Conservation (phyloP, 1,140 invertebrate species). For the Orchestia grillus region DNA sequence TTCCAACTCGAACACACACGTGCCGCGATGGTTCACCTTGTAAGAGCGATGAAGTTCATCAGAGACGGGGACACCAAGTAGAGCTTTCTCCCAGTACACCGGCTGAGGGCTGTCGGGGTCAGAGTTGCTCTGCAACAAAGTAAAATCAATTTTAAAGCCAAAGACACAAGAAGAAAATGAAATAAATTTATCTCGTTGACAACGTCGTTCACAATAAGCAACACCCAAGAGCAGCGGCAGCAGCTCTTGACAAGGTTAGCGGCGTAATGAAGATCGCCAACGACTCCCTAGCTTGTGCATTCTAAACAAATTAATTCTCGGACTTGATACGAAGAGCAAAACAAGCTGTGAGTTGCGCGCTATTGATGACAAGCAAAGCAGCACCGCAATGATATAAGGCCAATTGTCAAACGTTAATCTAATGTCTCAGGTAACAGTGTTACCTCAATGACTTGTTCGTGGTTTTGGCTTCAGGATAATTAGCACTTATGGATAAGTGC, state of each 20-base stretch:
- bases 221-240: too few species aligned
- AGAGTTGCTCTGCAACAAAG: not conserved
- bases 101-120: not conserved
- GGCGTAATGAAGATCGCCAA: not conserved
- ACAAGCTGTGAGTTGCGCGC: not conserved
- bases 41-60: not conserved
- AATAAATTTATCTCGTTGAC: not conserved
- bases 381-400: not conserved
- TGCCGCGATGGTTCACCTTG: not conserved
- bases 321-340: not conserved
- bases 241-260: too few species aligned
- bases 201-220: not conserved
- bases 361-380: not conserved
- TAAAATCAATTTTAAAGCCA: not conserved
- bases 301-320: not conserved
- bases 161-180: not conserved
- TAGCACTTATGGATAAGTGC: not conserved
- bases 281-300: not conserved
- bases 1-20: not conserved
- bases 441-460: not conserved
- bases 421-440: not conserved
- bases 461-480: not conserved
- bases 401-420: not conserved
- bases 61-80: not conserved
- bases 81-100: not conserved